Evolutionary conservation across 2,888 invertebrate species (phyloP), one percentile per base, ranked within the genome.

Genomic region (Acronicta aceris): DNA sequence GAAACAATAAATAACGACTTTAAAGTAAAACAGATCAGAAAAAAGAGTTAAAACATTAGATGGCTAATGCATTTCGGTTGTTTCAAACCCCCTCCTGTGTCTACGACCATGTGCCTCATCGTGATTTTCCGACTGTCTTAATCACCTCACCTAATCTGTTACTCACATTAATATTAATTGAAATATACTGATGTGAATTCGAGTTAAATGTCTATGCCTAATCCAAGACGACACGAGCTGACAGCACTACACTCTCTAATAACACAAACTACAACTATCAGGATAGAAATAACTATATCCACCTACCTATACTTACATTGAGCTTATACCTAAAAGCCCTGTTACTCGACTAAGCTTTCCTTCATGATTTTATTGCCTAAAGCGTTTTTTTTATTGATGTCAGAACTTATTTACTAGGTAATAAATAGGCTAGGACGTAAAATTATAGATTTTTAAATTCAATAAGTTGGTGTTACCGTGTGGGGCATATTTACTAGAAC

Each of bases 381-480:
- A 15, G 10, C 33, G 8, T 13, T 41, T 36, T n/a, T n/a, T 69
- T 57, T 62, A 46, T 30, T 13, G 8, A 21, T 21, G 6, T 45
- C 43, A 21, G 41, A 53, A 46, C 15, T 57, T 42, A 38, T 25
- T 61, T 33, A 30, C 12, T 43, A 42, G 49, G 15, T 48, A 38
- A 53, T 46, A 50, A 33, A n/a, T n/a, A 15, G 25, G 25, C 17
- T 36, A 7, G 33, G 17, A 62, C 16, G 33, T 40, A n/a, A 43
- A 51, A 36, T 33, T 56, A 68, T 62, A 42, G 47, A 49, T 50
- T 69, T 57, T 50, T 50, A 17, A 40, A 67, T 69, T 53, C 12
- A 67, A 63, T 58, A 50, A 50, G 27, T 17, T 30, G 7, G 7
- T 27, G 16, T 25, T 5, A 12, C 36, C 25, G 27, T 27, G 49